A percentile compares a stretch with the other conserved stretches of the same genome.
Evolutionary conservation across 2,797 vertebrate species (phyloP).

Genomic region (Gallinago stenura): DNA sequence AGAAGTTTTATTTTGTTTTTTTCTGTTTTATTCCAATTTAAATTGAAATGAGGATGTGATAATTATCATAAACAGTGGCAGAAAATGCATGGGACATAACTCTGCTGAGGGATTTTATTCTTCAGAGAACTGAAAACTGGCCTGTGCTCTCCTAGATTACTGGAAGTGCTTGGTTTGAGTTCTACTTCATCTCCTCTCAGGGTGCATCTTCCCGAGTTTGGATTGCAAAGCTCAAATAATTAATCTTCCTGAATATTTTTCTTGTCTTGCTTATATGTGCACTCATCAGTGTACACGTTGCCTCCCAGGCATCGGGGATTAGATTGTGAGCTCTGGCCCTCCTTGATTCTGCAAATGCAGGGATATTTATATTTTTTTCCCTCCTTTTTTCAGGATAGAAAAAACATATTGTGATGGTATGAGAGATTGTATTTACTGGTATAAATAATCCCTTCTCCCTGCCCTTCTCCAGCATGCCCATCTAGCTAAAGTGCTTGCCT

Average conservation of each 20-base stretch:
- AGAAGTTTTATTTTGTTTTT: not conserved
- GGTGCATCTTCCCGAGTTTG: not conserved
- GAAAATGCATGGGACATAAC: fast-evolving
- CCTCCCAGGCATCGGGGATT: not conserved
- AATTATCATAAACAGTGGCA: conserved; percentile 6
- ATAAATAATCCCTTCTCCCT: not conserved
- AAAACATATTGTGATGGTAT: not conserved
- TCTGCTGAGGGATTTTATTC: not conserved
- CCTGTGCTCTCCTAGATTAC: not conserved
- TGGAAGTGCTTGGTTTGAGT: not conserved
- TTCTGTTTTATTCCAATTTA: not conserved
- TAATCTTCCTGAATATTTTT: not conserved
- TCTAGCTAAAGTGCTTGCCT: not conserved
- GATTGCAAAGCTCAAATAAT: not conserved
- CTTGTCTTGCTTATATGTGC: not conserved
- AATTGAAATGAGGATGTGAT: conserved; percentile 6
- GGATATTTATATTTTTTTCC: not conserved
- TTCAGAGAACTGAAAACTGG: not conserved
- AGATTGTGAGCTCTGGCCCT: not conserved
- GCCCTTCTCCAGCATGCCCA: not conserved
- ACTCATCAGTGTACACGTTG: not conserved
- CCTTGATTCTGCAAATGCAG: not conserved
- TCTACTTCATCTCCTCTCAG: not conserved
- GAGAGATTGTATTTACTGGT: not conserved
- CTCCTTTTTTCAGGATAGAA: not conserved